Evolutionary conservation across 2,888 invertebrate species (phyloP).

Genomic region (Meiosimyza decipiens): DNA sequence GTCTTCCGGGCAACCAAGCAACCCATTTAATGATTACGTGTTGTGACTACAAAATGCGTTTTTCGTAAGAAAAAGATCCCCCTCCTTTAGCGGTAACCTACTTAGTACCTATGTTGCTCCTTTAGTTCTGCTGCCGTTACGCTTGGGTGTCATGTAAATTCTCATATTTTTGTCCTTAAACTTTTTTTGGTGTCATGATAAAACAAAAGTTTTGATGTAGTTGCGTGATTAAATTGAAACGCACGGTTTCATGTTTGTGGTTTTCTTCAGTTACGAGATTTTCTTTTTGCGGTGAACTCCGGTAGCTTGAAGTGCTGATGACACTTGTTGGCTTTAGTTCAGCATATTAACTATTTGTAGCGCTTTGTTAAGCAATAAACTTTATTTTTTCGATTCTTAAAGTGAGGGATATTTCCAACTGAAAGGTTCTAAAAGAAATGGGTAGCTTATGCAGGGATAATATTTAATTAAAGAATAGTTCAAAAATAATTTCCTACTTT

Average conservation of each 20-base stretch:
- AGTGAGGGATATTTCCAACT: too few species aligned
- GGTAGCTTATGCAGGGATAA: too few species aligned
- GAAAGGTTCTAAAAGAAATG: too few species aligned
- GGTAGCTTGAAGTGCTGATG: background rate
- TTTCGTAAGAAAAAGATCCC: too few species aligned
- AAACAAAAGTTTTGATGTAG: background rate
- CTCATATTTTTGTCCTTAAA: background rate
- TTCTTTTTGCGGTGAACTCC: background rate
- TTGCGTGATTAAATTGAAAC: too few species aligned
- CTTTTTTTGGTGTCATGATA: background rate
- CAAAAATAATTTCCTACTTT: too few species aligned
- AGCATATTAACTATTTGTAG: constrained; percentile 41
- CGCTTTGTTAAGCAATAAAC: background rate
- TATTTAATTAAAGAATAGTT: too few species aligned
- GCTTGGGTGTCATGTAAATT: constrained; percentile 2
- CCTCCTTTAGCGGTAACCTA: too few species aligned
- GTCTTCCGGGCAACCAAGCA: background rate
- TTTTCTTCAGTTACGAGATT: background rate
- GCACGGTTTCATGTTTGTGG: background rate
- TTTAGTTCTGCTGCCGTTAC: constrained; percentile 13
- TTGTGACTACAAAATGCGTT: constrained; percentile 5
- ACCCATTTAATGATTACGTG: constrained; percentile 22
- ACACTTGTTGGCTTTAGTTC: constrained; percentile 20
- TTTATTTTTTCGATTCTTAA: too few species aligned
- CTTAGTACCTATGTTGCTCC: background rate